phyloP scores from a whole-genome alignment of 2,797 vertebrate species.

The Hemitrygon akajei region DNA sequence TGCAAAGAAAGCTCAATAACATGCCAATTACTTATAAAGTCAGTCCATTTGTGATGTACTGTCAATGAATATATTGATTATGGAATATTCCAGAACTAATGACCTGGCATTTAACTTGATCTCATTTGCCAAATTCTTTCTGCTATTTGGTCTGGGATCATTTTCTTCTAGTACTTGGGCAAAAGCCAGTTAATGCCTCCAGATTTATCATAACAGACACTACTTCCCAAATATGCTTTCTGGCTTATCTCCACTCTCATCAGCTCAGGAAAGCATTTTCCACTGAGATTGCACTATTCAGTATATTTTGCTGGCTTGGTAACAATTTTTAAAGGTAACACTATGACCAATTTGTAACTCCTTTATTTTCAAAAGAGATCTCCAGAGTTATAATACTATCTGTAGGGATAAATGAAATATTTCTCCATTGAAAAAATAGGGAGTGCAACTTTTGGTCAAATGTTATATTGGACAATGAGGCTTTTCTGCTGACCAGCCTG shows the following conservation, averaged over 20 bases:
- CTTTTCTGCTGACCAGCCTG: too few species aligned
- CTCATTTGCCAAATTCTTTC: background rate
- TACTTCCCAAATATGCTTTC: background rate
- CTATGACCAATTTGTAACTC: background rate
- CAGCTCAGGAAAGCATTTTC: conserved; percentile 1
- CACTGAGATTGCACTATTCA: too few species aligned
- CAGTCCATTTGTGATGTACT: background rate
- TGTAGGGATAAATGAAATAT: background rate
- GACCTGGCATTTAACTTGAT: background rate
- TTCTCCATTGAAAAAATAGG: background rate
- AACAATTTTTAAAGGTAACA: background rate
- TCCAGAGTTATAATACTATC: background rate
- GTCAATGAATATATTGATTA: background rate
- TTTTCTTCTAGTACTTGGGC: background rate
- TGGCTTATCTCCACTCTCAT: background rate
- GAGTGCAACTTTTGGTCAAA: background rate
- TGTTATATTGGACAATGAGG: too few species aligned
- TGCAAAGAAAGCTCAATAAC: background rate
- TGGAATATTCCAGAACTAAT: background rate
- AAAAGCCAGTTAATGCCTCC: background rate
- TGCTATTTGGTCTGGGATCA: too few species aligned
- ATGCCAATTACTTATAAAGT: background rate
- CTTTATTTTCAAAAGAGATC: background rate
- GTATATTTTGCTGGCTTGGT: background rate
- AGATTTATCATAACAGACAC: background rate